Conservation (phyloP, 2,888 invertebrate genomes). For the Volucella inanis region DNA sequence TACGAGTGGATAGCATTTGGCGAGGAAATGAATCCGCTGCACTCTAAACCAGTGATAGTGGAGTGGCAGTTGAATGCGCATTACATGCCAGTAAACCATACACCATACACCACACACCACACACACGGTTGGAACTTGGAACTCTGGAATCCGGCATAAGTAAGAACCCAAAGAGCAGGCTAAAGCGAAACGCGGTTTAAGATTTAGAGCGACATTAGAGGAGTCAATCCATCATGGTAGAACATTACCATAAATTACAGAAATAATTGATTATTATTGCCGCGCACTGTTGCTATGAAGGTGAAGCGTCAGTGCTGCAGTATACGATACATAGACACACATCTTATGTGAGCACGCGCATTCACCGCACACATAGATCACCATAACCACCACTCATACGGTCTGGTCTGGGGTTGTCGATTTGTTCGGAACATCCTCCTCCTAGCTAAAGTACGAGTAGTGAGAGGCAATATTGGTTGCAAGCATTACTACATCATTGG, state of each 20-base stretch:
- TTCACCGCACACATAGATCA: conserved; percentile 11
- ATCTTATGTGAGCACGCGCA: conserved; percentile 8
- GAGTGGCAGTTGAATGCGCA: conserved; percentile 73
- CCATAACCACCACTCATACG: not conserved
- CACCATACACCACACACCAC: conserved; percentile 56
- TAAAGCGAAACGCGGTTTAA: conserved; percentile 76
- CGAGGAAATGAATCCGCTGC: conserved; percentile 57
- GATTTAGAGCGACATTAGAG: conserved; percentile 84
- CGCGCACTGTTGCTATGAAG: conserved; percentile 75
- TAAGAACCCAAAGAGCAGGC: conserved; percentile 68
- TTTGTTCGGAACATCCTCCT: conserved; percentile 62
- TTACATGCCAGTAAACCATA: conserved; percentile 71
- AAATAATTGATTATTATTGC: conserved; percentile 83
- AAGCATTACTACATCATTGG: conserved; percentile 4
- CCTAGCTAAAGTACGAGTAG: conserved; percentile 17
- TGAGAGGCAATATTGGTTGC: conserved; percentile 13
- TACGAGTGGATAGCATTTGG: conserved; percentile 3
- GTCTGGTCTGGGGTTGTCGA: conserved; percentile 44
- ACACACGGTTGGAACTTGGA: conserved; percentile 30
- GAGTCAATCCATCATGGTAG: conserved; percentile 83
- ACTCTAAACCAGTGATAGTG: conserved; percentile 66
- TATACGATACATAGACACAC: conserved; percentile 18
- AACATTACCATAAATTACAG: conserved; percentile 84
- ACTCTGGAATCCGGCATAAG: conserved; percentile 41
- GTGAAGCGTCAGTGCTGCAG: conserved; percentile 66